Evolutionary conservation across 2,888 invertebrate species (phyloP).

Genomic region (Tromatobia lineatoria): DNA sequence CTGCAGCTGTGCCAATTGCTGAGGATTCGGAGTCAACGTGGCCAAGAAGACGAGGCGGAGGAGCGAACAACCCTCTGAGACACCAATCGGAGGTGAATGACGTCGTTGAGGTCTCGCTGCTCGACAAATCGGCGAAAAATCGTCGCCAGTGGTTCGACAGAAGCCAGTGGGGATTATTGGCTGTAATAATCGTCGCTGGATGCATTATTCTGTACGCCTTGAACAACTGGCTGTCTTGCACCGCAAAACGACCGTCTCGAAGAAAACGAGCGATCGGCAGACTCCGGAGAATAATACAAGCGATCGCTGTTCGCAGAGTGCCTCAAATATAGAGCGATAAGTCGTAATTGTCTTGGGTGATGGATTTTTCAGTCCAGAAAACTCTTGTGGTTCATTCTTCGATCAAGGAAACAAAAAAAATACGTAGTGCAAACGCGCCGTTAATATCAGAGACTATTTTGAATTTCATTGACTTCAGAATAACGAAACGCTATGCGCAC

Average conservation of each 20-base stretch:
- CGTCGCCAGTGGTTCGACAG: conserved; percentile 66
- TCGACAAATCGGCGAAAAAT: conserved; percentile 65
- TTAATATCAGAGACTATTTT: conserved; percentile 25
- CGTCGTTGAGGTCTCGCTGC: conserved; percentile 55
- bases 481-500: conserved; percentile 50
- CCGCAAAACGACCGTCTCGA: conserved; percentile 79
- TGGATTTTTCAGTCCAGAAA: neutral
- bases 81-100: conserved; percentile 69
- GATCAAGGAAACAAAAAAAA: conserved; percentile 32
- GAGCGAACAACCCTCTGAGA: conserved; percentile 54
- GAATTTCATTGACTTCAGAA: conserved; percentile 21
- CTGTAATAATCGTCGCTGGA: conserved; percentile 73
- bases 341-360: conserved; percentile 36
- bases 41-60: conserved; percentile 78
- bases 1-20: conserved; percentile 74
- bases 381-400: conserved; percentile 20
- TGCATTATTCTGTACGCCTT: conserved; percentile 76
- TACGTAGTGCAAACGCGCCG: conserved; percentile 34
- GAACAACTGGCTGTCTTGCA: conserved; percentile 78
- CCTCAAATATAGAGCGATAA: conserved; percentile 78
- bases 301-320: conserved; percentile 82
- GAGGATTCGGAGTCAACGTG: conserved; percentile 80
- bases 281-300: conserved; percentile 83
- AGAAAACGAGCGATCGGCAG: conserved; percentile 82
- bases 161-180: conserved; percentile 76